These are phyloP conservation scores for Aplodontia rufa DNA, from an alignment of 2,113 vertebrate genomes.

Conservation along the genomic window DNA sequence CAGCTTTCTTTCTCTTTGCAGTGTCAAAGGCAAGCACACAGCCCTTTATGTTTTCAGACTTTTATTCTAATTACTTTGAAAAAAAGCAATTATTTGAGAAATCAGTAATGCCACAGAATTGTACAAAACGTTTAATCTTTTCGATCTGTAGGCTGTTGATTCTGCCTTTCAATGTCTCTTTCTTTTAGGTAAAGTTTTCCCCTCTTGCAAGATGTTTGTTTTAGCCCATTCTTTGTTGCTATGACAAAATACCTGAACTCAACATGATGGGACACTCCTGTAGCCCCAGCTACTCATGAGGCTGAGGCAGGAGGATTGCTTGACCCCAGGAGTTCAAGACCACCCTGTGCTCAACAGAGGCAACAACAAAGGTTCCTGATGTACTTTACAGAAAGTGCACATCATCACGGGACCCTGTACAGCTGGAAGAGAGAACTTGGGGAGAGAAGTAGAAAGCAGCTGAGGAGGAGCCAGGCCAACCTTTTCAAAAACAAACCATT, in stretches of 20 bases:
- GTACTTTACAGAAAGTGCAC: background rate
- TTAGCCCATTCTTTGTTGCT: background rate
- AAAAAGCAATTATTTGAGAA: background rate
- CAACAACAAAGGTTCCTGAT: background rate
- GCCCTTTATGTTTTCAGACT: background rate
- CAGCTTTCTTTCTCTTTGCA: background rate
- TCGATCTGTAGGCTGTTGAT: background rate
- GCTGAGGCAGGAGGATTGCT: background rate
- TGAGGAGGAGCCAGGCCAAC: background rate
- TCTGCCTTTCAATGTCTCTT: fast-evolving
- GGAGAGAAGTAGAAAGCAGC: background rate
- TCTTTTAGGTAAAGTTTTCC: background rate
- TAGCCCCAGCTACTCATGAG: no score
- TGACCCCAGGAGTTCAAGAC: background rate
- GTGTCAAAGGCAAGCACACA: background rate
- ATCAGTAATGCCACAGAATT: background rate
- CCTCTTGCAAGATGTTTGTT: background rate
- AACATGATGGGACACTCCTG: background rate
- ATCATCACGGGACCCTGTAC: background rate
- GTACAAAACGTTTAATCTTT: background rate
- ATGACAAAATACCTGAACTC: background rate
- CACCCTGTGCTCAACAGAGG: background rate
- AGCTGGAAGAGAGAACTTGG: background rate
- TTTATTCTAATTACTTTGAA: background rate
- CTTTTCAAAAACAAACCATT: background rate